phyloP scores from a whole-genome alignment of 1,140 invertebrate genomes.

The Lasioglossum baleicum region DNA sequence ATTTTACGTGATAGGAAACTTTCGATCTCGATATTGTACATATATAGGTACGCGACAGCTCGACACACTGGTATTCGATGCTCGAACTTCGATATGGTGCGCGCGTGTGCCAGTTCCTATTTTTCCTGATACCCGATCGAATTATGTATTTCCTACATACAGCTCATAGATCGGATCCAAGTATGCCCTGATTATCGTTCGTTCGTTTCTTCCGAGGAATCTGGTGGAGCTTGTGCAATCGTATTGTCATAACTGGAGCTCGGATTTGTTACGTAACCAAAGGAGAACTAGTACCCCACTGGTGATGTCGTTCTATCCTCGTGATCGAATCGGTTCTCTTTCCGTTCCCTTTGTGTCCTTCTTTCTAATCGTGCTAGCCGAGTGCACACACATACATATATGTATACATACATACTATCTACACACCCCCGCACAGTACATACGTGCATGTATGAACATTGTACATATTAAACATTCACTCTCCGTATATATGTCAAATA shows the following conservation, averaged over 20 bases:
- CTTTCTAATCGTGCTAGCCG: background rate
- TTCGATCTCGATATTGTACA: no score
- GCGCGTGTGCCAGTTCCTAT: background rate
- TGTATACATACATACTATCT: no score
- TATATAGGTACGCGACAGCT: no score
- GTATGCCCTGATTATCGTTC: background rate
- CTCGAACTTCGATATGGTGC: background rate
- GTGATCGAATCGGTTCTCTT: constrained; percentile 16
- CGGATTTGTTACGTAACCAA: constrained; percentile 26
- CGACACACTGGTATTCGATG: no score
- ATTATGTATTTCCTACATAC: background rate
- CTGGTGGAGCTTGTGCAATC: constrained; percentile 20
- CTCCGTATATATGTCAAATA: no score
- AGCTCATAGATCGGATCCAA: background rate
- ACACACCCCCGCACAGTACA: no score
- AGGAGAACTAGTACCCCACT: constrained; percentile 14
- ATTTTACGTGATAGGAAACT: no score
- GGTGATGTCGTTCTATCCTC: constrained; percentile 11
- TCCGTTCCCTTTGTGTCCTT: constrained; percentile 9
- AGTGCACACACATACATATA: background rate
- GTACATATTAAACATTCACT: no score
- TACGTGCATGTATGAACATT: no score
- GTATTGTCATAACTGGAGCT: constrained; percentile 43
- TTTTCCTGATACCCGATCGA: background rate
- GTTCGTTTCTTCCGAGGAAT: constrained; percentile 33